Base-by-base conservation (phyloP, 2,797 vertebrate genomes). In the Novumbra hubbsi region DNA sequence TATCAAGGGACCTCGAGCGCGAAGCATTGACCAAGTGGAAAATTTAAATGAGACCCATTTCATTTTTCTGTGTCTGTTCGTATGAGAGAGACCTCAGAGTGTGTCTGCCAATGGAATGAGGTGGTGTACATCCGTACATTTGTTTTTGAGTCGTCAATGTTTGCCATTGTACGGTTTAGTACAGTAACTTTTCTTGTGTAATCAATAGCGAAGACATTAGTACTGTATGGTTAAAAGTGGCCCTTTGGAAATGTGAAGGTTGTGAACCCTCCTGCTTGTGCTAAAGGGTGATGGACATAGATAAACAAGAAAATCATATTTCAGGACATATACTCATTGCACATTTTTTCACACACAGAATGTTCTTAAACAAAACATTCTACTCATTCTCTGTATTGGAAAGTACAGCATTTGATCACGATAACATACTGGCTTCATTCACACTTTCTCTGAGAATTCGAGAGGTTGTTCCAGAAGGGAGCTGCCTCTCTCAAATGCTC, bases 31-130 rank as follows among this genome's bases (percentile, higher is more conserved):
- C 87, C 83, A 81, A 81, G 88, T 88, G 84, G 85, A 88, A 87
- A 71, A 90, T 91, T 86, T 88, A 87, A 90, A 88, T 86, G 83
- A 84, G 84, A 55, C 78, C 76, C 11, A 72, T 70, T 80, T 81
- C 30, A 71, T 73, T 38, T 34, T 68, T 19, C 78, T 80, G 77
- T 45, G 27, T 77, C 68, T 77, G 84, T 73, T 65, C 30, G 74
- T 71, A 71, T 78, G 76, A 79, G 38, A 52, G 30, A 63, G 73
- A 78, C 49, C 60, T 45, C 82, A 75, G 84, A 81, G 78, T 24
- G 70, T 64, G 76, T 14, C 9, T 85, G 81, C 73, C 67, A 76
- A 78, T 77, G 75, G 79, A 50, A 63, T 60, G 41, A 24, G 81
- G 78, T 72, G 71, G 68, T 67, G 32, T 28, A 52, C 82, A 77